Percentiles rank a stretch among this genome's conserved stretches.
These are phyloP conservation scores for Eospalax fontanierii DNA, from an alignment of 2,797 vertebrate genomes.

Conservation along the genomic window DNA sequence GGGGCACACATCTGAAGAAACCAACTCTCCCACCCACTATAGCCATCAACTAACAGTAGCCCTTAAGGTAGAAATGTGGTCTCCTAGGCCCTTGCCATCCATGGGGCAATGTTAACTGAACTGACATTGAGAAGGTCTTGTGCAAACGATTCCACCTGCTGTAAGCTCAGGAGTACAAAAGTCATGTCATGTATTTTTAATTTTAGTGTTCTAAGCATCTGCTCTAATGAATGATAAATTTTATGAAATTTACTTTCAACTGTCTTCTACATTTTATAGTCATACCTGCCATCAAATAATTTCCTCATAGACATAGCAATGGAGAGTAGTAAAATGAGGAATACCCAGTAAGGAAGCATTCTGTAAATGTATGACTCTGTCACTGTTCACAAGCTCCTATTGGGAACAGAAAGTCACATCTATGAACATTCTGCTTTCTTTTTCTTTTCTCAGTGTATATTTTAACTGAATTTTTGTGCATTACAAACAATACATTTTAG, in stretches of 20 bases:
- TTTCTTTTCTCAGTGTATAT: too few species aligned
- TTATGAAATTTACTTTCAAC: not conserved
- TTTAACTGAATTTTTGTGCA: too few species aligned
- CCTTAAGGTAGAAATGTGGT: not conserved
- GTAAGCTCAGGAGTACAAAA: not conserved
- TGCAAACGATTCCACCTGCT: not conserved
- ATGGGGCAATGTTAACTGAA: not conserved
- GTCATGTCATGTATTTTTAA: not conserved
- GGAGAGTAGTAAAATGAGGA: not conserved
- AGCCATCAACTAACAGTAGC: not conserved
- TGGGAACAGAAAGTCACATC: not conserved
- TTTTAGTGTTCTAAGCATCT: not conserved
- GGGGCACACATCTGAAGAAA: not conserved
- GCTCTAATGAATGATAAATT: constrained; percentile 7
- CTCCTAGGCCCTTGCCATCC: not conserved
- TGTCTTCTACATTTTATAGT: not conserved
- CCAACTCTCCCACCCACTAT: too few species aligned
- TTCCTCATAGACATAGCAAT: not conserved
- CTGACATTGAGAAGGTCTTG: not conserved
- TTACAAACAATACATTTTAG: too few species aligned
- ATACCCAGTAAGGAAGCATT: not conserved
- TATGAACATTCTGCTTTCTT: too few species aligned
- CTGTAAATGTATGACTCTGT: not conserved
- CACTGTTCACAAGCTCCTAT: not conserved
- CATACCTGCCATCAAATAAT: not conserved